Conservation (phyloP, 2,113 vertebrate genomes). For the Drymodes brunneopygia region DNA sequence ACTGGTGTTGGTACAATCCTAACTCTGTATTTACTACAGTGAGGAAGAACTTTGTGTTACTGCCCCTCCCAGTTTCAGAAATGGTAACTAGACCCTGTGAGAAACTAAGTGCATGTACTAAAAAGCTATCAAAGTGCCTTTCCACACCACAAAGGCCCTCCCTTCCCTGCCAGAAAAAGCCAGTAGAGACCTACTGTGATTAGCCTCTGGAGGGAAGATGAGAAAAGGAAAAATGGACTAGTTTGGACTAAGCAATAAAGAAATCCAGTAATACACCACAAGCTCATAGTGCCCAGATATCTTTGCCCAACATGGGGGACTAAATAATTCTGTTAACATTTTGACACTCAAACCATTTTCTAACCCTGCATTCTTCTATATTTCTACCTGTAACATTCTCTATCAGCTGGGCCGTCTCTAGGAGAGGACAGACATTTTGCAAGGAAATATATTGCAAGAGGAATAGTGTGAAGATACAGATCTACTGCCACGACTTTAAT, state of each 20-base stretch:
- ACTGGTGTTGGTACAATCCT: not conserved
- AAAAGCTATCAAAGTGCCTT: not conserved
- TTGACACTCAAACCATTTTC: not conserved
- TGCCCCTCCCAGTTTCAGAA: not conserved
- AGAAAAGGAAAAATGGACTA: not conserved
- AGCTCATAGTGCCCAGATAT: not conserved
- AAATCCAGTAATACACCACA: not conserved
- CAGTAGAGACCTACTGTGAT: not conserved
- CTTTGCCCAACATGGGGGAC: not conserved
- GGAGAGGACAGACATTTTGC: not conserved
- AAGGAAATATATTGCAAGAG: not conserved
- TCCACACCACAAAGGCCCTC: not conserved
- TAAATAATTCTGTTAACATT: not conserved
- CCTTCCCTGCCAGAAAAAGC: not conserved
- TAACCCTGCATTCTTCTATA: not conserved
- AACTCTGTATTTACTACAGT: not conserved
- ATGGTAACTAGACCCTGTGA: not conserved
- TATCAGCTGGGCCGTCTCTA: not conserved
- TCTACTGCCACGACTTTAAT: not conserved
- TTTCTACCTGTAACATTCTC: not conserved
- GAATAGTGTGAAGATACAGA: not conserved
- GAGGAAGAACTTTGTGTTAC: not conserved
- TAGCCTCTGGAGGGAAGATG: not conserved
- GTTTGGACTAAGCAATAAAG: not conserved
- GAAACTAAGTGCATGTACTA: rapidly evolving